These are phyloP conservation scores for Caiman crocodilus DNA, from an alignment of 2,797 vertebrate genomes.

Conservation along the genomic window DNA sequence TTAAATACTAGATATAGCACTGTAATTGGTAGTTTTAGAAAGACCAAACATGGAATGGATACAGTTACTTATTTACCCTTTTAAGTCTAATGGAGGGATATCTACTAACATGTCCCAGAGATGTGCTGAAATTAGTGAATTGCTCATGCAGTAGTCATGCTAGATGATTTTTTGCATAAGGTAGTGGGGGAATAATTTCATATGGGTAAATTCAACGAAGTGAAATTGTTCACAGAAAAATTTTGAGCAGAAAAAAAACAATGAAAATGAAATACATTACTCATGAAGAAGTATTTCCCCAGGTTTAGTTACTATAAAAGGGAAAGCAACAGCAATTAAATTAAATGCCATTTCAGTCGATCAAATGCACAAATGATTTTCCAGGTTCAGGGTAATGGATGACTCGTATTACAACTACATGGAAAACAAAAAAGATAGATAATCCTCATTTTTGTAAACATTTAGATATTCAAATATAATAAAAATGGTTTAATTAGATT, in stretches of 20 bases:
- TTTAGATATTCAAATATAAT: constrained; percentile 17
- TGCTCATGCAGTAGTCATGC: background rate
- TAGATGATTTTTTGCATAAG: background rate
- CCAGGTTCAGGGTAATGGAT: constrained; percentile 8
- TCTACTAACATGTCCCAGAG: background rate
- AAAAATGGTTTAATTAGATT: constrained; percentile 44
- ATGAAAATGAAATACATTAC: background rate
- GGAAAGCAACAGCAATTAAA: background rate
- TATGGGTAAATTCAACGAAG: background rate
- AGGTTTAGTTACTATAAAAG: background rate
- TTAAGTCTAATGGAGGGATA: background rate
- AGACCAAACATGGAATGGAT: background rate
- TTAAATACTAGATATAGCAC: background rate
- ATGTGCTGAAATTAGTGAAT: background rate
- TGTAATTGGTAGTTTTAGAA: background rate
- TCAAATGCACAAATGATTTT: background rate
- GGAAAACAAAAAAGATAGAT: background rate
- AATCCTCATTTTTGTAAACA: constrained; percentile 18
- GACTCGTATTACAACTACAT: background rate
- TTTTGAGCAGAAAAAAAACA: background rate
- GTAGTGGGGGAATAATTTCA: background rate
- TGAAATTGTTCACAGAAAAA: background rate
- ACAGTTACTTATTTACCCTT: background rate
- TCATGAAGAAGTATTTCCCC: background rate
- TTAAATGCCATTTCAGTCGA: background rate